phyloP scores from a whole-genome alignment of 2,797 vertebrate genomes.

The Cossypha heuglini region DNA sequence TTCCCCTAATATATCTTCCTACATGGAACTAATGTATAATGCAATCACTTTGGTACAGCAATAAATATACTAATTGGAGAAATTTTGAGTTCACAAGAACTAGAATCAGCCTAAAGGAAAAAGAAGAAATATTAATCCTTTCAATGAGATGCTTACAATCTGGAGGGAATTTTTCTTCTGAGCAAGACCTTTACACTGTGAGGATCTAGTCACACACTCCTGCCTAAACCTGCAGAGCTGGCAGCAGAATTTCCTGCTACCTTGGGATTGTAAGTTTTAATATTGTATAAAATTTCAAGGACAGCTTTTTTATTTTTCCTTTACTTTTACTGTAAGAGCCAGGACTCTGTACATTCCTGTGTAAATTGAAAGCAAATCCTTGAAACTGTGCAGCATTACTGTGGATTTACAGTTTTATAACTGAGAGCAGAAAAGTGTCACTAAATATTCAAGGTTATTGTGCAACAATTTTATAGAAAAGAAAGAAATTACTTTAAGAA shows the following conservation, averaged over 20 bases:
- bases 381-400: slow-evolving; percentile 39
- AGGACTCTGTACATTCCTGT: neutral
- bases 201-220: neutral
- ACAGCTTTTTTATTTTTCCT: slow-evolving; percentile 38
- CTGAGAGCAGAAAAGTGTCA: slow-evolving; percentile 26
- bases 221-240: neutral
- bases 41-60: neutral
- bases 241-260: slow-evolving; percentile 25
- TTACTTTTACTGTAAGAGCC: slow-evolving; percentile 1
- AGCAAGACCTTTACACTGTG: neutral
- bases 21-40: neutral
- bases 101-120: neutral
- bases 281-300: slow-evolving; percentile 45
- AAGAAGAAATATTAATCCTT: neutral
- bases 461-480: neutral
- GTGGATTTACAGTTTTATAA: slow-evolving; percentile 60
- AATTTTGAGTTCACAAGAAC: neutral
- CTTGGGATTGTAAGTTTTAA: neutral
- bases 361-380: slow-evolving; percentile 62
- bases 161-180: neutral
- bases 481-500: slow-evolving; percentile 17
- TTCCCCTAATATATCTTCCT: neutral
- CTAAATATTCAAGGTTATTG: slow-evolving; percentile 55
- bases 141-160: neutral
- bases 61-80: neutral